phyloP scores from a whole-genome alignment of 2,113 vertebrate genomes.

The Psammodynastes pulverulentus region DNA sequence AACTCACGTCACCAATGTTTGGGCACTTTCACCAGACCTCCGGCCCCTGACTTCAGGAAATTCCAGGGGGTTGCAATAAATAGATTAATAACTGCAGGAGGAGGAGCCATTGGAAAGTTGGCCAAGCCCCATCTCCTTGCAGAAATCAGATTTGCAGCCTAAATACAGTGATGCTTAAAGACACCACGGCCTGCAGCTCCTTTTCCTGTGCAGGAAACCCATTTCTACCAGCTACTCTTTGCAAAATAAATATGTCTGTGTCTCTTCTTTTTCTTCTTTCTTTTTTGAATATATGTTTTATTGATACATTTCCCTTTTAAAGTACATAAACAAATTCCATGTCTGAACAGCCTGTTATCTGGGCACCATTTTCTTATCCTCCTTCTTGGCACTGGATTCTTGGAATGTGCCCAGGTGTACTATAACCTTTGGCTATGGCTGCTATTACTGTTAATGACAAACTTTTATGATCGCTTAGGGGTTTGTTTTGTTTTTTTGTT shows the following conservation, averaged over 20 bases:
- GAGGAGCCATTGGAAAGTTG: neutral
- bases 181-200: constrained; percentile 30
- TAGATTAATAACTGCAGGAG: neutral
- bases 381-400: constrained; percentile 5
- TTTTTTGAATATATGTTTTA: no score
- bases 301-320: no score
- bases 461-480: constrained; percentile 9
- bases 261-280: constrained; percentile 15
- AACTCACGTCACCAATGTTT: neutral
- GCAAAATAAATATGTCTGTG: constrained; percentile 41
- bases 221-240: constrained; percentile 36
- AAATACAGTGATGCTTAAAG: neutral
- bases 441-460: constrained; percentile 18
- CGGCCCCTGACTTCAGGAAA: neutral
- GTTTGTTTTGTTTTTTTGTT: no score
- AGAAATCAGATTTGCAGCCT: neutral
- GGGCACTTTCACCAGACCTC: neutral
- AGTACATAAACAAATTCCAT: no score
- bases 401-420: constrained; percentile 39
- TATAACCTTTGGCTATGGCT: constrained; percentile 8
- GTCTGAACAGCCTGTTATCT: no score
- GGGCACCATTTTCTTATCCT: neutral
- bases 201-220: constrained; percentile 3
- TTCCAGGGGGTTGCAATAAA: neutral
- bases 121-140: neutral